Percentiles rank a stretch among this genome's conserved stretches.
Conservation (phyloP, 2,888 invertebrate genomes). For the Lasioglossum marginatum region DNA sequence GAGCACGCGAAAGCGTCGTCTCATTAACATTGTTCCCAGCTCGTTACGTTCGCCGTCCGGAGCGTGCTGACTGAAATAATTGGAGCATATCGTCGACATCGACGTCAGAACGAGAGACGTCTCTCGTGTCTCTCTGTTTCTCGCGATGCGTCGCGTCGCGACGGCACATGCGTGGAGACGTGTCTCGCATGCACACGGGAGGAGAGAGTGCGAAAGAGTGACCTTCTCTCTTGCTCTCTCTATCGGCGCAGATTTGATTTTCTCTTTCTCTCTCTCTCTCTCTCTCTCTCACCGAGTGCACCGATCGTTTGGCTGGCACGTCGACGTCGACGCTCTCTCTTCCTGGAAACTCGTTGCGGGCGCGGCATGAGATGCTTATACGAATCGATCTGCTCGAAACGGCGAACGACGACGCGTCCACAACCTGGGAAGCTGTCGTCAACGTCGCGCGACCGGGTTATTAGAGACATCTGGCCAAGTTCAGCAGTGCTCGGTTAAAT, state of each 20-base stretch:
- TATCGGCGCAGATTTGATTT: background rate
- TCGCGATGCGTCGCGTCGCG: background rate
- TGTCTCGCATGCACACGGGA: background rate
- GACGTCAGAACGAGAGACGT: slow-evolving; percentile 43
- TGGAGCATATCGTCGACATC: slow-evolving; percentile 66
- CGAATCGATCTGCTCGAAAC: slow-evolving; percentile 69
- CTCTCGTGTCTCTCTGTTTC: slow-evolving; percentile 29
- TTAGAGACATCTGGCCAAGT: background rate
- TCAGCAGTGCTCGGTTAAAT: background rate
- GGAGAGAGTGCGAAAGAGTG: background rate
- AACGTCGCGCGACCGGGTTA: slow-evolving; percentile 67
- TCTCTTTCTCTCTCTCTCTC: background rate
- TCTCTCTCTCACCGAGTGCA: slow-evolving; percentile 37
- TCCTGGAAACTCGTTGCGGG: slow-evolving; percentile 41
- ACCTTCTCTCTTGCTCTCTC: background rate
- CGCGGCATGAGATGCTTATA: slow-evolving; percentile 59
- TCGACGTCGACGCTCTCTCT: slow-evolving; percentile 20
- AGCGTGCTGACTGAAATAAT: slow-evolving; percentile 66
- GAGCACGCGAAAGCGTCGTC: slow-evolving; percentile 50
- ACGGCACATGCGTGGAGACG: slow-evolving; percentile 40
- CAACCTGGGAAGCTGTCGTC: slow-evolving; percentile 61
- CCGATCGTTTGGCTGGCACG: slow-evolving; percentile 49
- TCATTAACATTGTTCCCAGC: slow-evolving; percentile 75
- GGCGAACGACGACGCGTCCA: slow-evolving; percentile 40
- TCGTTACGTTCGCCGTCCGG: slow-evolving; percentile 52